Evolutionary conservation across 2,888 invertebrate species (phyloP).

Genomic region (Rapana venosa): DNA sequence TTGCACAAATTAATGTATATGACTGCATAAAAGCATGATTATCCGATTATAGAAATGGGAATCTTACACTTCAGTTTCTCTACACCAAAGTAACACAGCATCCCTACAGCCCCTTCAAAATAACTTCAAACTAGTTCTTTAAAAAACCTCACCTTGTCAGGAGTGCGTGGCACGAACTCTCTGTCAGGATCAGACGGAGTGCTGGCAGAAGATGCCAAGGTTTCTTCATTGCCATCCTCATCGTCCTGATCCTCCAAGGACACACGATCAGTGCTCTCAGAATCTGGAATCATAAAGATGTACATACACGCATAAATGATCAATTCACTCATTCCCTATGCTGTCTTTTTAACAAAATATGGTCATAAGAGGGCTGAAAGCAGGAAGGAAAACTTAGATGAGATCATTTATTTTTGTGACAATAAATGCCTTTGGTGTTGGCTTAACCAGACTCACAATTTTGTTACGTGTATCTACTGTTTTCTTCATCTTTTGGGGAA

Average conservation of each 20-base stretch:
- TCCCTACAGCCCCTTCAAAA: too few relatives aligned
- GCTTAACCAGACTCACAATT: too few relatives aligned
- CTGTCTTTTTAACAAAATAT: neutral
- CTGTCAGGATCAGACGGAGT: conserved; percentile 70
- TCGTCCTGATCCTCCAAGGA: conserved; percentile 65
- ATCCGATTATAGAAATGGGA: too few relatives aligned
- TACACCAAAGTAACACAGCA: too few relatives aligned
- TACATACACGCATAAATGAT: neutral
- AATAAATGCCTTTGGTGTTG: too few relatives aligned
- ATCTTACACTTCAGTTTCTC: too few relatives aligned
- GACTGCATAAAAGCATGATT: too few relatives aligned
- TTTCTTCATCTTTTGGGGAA: too few relatives aligned
- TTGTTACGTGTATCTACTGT: too few relatives aligned
- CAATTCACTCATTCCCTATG: too few relatives aligned
- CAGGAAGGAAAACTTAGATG: too few relatives aligned
- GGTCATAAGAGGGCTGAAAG: neutral
- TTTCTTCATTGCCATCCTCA: conserved; percentile 66
- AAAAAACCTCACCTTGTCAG: conserved; percentile 61
- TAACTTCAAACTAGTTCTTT: neutral
- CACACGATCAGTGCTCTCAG: conserved; percentile 68
- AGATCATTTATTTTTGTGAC: too few relatives aligned
- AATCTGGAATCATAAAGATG: conserved; percentile 53
- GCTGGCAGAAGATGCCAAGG: conserved; percentile 60
- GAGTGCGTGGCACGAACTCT: conserved; percentile 58
- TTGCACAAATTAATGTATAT: neutral